Percentiles rank a stretch among this genome's conserved stretches.
Evolutionary conservation across 2,888 invertebrate species (phyloP).

Genomic region (Synergus umbraculus): DNA sequence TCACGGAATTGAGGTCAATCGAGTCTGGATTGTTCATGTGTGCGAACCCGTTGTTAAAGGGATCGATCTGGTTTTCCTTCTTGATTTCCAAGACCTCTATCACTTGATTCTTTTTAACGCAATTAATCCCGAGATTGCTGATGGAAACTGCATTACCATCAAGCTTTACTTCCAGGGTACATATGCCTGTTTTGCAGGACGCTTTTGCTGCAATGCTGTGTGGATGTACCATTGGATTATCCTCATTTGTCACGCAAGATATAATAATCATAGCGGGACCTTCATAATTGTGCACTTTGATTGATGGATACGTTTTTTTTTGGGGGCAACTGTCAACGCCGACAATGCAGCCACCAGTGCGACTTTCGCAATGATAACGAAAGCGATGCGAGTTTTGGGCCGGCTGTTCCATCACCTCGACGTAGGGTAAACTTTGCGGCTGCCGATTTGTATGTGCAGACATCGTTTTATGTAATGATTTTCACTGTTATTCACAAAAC

Average conservation of each 20-base stretch:
- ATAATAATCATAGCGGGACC: slow-evolving; percentile 81
- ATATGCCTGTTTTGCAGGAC: slow-evolving; percentile 81
- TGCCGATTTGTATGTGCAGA: not conserved
- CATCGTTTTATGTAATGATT: not conserved
- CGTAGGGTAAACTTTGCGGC: slow-evolving; percentile 63
- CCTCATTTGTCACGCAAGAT: slow-evolving; percentile 82
- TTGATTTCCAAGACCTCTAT: slow-evolving; percentile 79
- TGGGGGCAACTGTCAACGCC: slow-evolving; percentile 80
- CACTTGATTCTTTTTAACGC: slow-evolving; percentile 82
- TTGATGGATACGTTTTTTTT: slow-evolving; percentile 81
- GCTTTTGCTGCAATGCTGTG: slow-evolving; percentile 82
- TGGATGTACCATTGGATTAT: slow-evolving; percentile 80
- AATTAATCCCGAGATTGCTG: slow-evolving; percentile 82
- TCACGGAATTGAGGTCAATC: slow-evolving; percentile 81
- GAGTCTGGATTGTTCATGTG: slow-evolving; percentile 78
- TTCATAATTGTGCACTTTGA: slow-evolving; percentile 78
- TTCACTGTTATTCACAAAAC: no score
- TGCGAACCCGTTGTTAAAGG: slow-evolving; percentile 81
- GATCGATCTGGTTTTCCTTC: slow-evolving; percentile 81
- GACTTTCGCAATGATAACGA: slow-evolving; percentile 82
- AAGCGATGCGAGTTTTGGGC: slow-evolving; percentile 80
- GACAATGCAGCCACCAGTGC: slow-evolving; percentile 81
- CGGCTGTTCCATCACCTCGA: slow-evolving; percentile 81
- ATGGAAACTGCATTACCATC: slow-evolving; percentile 77
- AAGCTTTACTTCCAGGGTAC: slow-evolving; percentile 77